Evolutionary conservation across 1,140 invertebrate species (phyloP), one percentile per base, ranked within the genome.

Genomic region (Charaxes varanes): DNA sequence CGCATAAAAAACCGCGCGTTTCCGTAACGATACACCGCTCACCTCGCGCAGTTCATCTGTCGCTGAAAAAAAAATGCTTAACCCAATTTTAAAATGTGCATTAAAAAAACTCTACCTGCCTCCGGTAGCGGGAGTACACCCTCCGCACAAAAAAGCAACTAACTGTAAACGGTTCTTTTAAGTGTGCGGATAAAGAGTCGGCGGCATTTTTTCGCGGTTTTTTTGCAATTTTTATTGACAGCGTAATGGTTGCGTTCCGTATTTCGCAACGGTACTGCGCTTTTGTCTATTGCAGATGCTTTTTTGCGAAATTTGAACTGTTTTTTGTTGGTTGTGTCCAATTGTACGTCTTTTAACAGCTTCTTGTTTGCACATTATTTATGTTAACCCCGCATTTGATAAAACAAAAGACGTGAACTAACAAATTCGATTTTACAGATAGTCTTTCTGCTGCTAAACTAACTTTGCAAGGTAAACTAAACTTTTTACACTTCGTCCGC

Each of bases 1-100:
- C 49, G 32, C 13, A 51, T 60, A 70, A 74, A 79, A 74, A 81
- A 58, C 54, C 54, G 28, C 15, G 43, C 54, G 67, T 74, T 76
- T 77, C 77, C 77, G 77, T 79, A 81, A 79, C 68, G 56, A 51
- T 62, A 79, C 57, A 66, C 70, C 62, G 66, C 53, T 78, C 72
- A 74, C 76, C 73, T 77, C 73, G 68, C 58, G 42, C 45, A 48
- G 41, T 41, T 73, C 69, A 67, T 67, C 50, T 77, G 67, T 61
- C 57, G 32, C 33, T 50, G 15, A 62, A 67, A 80, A 73, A 76
- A 47, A 35, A 41, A 41, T 67, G 55, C 45, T 65, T 76, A 81
- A 77, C 77, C 77, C 72, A 79, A 77, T 81, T 81, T 68, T 51
- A 54, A 62, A 62, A 61, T 50, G 53, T 49, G 40, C 52, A 46